Conservation (phyloP, 1,140 invertebrate genomes). For the Drosophila pseudoobscura region DNA sequence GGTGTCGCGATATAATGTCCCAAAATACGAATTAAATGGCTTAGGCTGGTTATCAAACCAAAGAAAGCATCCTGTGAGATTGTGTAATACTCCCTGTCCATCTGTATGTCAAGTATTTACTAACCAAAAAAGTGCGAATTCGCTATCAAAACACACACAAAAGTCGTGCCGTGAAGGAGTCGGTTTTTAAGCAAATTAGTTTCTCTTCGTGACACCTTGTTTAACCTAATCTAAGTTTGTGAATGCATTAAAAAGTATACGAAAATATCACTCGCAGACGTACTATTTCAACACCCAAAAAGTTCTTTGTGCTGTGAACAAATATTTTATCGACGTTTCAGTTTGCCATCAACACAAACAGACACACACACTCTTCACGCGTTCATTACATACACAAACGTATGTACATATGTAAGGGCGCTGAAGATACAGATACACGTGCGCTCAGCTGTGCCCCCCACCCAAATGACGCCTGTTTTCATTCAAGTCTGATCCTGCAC, state of each 20-base stretch:
- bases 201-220: conserved; percentile 9
- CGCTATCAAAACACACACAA: not conserved
- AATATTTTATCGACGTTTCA: conserved; percentile 51
- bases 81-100: conserved; percentile 18
- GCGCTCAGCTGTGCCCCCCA: conserved; percentile 66
- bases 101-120: too few relatives aligned
- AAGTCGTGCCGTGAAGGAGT: conserved; percentile 9
- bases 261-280: not conserved
- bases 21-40: conserved; percentile 2
- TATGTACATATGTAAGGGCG: conserved; percentile 22
- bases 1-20: conserved; percentile 2
- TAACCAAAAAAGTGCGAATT: not conserved
- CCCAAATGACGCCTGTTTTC: conserved; percentile 69
- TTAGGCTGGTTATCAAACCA: not conserved
- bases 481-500: conserved; percentile 51
- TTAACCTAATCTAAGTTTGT: conserved; percentile 3
- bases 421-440: conserved; percentile 49
- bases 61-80: conserved; percentile 5
- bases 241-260: conserved; percentile 4
- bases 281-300: too few relatives aligned
- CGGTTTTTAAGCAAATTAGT: conserved; percentile 5
- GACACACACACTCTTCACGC: conserved; percentile 16
- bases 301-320: conserved; percentile 33
- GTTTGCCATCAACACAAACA: conserved; percentile 17
- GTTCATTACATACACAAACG: conserved; percentile 24